Conservation (phyloP, 2,888 invertebrate species). For the Cynaeus angustus region DNA sequence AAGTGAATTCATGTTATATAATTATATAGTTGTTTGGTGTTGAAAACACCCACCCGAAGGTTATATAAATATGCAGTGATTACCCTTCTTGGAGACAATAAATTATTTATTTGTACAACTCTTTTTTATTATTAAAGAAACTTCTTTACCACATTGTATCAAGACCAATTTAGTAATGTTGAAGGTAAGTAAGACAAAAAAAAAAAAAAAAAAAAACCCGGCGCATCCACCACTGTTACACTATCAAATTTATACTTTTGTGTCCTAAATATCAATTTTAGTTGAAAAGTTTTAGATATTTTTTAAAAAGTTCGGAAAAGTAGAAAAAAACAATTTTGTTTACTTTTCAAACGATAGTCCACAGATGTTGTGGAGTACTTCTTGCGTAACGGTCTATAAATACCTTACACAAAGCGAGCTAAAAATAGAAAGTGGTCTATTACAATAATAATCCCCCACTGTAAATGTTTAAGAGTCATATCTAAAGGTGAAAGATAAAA, state of each 20-base stretch:
- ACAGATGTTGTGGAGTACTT: too few species aligned
- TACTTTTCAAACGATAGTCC: too few species aligned
- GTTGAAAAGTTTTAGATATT: too few species aligned
- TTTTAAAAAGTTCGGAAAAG: too few species aligned
- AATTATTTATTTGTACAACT: slow-evolving; percentile 71
- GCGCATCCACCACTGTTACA: slow-evolving; percentile 1
- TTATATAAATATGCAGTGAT: slow-evolving; percentile 65
- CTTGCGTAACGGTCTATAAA: not conserved
- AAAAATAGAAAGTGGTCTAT: not conserved
- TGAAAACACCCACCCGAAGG: slow-evolving; percentile 66
- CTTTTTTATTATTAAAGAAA: slow-evolving; percentile 5
- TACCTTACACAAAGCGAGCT: not conserved
- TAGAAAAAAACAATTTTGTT: too few species aligned
- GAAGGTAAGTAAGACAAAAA: slow-evolving; percentile 1
- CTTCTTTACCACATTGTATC: not conserved
- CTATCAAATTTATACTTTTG: too few species aligned
- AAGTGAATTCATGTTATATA: slow-evolving; percentile 62
- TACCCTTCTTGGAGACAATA: slow-evolving; percentile 71
- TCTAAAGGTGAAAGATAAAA: slow-evolving; percentile 26
- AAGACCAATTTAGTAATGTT: not conserved
- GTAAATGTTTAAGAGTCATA: not conserved
- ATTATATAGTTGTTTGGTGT: slow-evolving; percentile 68
- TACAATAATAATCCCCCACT: not conserved
- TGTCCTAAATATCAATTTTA: too few species aligned
- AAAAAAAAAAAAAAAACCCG: not conserved